These are phyloP conservation scores for Zaprionus ornatus DNA, from an alignment of 1,140 invertebrate genomes.

Conservation along the genomic window DNA sequence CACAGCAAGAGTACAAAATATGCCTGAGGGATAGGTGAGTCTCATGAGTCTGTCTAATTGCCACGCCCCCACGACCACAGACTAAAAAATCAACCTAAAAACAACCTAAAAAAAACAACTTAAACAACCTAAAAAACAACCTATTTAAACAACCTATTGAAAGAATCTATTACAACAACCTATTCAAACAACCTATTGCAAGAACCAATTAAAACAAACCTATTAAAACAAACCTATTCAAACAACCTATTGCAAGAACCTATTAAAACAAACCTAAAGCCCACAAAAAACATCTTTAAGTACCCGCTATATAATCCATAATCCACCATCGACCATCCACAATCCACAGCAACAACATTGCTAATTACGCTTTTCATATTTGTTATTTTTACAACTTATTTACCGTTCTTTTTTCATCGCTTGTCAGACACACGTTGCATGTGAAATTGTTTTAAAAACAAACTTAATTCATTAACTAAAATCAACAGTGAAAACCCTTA, in stretches of 20 bases:
- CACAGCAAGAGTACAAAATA: constrained; percentile 74
- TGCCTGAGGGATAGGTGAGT: constrained; percentile 83
- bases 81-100: no score
- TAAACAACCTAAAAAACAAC: no score
- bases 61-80: constrained; percentile 19
- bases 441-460: constrained; percentile 48
- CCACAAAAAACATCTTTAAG: background rate
- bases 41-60: constrained; percentile 21
- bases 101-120: no score
- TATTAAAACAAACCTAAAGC: background rate
- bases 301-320: background rate
- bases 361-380: constrained; percentile 14
- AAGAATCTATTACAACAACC: no score
- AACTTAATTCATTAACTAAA: constrained; percentile 73
- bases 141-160: no score
- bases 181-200: no score
- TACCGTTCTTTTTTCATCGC: constrained; percentile 10
- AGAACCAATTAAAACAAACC: no score
- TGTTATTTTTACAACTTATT: background rate
- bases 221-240: no score
- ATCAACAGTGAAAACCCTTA: constrained; percentile 33
- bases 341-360: background rate
- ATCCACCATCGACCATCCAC: background rate
- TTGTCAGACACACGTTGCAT: constrained; percentile 47
- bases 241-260: no score